Evolutionary conservation across 2,888 invertebrate species (phyloP).

Genomic region (Stictocephala bisonia): DNA sequence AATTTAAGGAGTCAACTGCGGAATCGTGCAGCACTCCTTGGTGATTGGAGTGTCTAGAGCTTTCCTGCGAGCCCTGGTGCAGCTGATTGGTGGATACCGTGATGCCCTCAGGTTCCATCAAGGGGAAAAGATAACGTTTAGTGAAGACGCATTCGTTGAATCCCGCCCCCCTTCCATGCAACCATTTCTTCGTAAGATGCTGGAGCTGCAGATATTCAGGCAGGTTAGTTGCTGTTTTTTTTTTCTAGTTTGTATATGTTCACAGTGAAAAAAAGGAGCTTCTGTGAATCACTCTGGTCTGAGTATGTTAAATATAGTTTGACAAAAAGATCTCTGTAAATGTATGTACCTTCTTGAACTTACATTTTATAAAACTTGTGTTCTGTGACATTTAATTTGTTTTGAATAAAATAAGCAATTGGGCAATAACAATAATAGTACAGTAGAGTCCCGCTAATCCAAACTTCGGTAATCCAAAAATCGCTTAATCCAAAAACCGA

Average conservation of each 20-base stretch:
- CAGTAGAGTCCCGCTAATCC: no score
- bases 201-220: conserved; percentile 94
- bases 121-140: conserved; percentile 82
- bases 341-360: no score
- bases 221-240: conserved; percentile 70
- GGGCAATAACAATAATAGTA: no score
- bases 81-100: conserved; percentile 93
- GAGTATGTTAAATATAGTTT: no score
- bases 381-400: no score
- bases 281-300: no score
- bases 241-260: conserved; percentile 15
- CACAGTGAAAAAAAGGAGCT: no score
- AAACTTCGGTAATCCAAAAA: no score
- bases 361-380: no score
- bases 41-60: conserved; percentile 94
- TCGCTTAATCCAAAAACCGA: no score
- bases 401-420: no score
- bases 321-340: no score
- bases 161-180: conserved; percentile 87
- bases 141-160: conserved; percentile 87
- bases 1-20: conserved; percentile 81
- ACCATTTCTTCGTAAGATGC: conserved; percentile 89
- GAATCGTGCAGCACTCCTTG: conserved; percentile 79
- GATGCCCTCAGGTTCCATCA: conserved; percentile 86
- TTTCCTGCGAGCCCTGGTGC: conserved; percentile 90